A percentile compares a stretch with the other conserved stretches of the same genome.
Evolutionary conservation across 1,140 invertebrate species (phyloP).

Genomic region (Diabrotica undecimpunctata): DNA sequence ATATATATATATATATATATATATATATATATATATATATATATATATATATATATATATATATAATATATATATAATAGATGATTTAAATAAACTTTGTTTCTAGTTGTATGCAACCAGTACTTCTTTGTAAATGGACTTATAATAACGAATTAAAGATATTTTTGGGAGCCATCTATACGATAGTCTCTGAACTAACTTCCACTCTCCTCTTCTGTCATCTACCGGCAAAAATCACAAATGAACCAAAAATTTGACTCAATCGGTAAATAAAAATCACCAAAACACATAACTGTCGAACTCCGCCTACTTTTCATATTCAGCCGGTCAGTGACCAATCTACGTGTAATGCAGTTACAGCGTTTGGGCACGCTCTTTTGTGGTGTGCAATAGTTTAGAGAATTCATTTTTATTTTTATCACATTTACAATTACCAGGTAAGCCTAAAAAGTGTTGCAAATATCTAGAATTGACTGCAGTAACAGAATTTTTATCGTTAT

Average conservation of each 20-base stretch:
- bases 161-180: no score
- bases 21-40: no score
- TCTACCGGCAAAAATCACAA: not conserved
- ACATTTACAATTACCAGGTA: constrained; percentile 14
- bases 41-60: no score
- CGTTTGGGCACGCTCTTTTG: constrained; percentile 26
- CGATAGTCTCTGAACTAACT: no score
- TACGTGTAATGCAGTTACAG: constrained; percentile 34
- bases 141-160: no score
- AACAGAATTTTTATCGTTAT: constrained; percentile 9
- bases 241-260: constrained; percentile 15
- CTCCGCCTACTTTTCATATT: constrained; percentile 32
- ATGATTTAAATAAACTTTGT: no score
- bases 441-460: not conserved
- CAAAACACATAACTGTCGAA: constrained; percentile 21
- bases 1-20: no score
- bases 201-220: no score
- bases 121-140: no score
- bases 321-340: constrained; percentile 39
- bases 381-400: constrained; percentile 15
- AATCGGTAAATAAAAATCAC: constrained; percentile 19
- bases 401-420: constrained; percentile 15
- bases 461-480: constrained; percentile 21
- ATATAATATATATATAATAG: no score
- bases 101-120: no score